Evolutionary conservation across 2,113 vertebrate species (phyloP).

Genomic region (Poecilia latipinna): DNA sequence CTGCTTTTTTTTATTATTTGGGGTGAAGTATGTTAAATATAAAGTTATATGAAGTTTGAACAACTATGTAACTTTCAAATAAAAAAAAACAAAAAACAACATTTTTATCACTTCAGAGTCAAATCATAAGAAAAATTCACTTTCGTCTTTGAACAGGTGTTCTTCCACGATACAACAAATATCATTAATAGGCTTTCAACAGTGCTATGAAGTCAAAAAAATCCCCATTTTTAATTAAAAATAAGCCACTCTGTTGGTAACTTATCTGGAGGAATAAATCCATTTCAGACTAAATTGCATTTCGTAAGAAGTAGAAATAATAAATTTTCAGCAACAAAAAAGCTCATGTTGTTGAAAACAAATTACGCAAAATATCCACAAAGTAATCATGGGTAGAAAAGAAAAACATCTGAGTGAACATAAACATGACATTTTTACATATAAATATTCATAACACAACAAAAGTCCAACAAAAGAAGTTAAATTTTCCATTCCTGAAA

Average conservation of each 20-base stretch:
- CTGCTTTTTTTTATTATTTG: background rate
- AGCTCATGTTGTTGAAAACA: background rate
- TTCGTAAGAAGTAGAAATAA: background rate
- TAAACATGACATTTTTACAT: background rate
- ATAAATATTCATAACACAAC: background rate
- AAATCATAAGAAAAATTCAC: background rate
- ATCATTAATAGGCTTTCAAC: background rate
- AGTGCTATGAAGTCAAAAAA: background rate
- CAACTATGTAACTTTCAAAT: background rate
- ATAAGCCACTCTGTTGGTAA: conserved; percentile 5
- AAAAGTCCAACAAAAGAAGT: background rate
- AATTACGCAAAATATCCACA: background rate
- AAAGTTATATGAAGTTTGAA: background rate
- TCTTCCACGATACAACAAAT: background rate
- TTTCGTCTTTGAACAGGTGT: background rate
- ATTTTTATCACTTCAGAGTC: background rate
- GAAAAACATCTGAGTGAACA: background rate
- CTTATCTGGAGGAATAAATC: background rate
- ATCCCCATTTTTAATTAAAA: background rate
- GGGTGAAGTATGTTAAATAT: conserved; percentile 24
- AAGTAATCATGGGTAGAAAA: background rate
- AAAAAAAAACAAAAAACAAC: background rate
- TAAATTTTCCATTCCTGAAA: background rate
- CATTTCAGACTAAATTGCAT: background rate
- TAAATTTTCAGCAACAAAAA: background rate